Conservation (phyloP, 1,140 invertebrate species). For the Solenopsis invicta region DNA sequence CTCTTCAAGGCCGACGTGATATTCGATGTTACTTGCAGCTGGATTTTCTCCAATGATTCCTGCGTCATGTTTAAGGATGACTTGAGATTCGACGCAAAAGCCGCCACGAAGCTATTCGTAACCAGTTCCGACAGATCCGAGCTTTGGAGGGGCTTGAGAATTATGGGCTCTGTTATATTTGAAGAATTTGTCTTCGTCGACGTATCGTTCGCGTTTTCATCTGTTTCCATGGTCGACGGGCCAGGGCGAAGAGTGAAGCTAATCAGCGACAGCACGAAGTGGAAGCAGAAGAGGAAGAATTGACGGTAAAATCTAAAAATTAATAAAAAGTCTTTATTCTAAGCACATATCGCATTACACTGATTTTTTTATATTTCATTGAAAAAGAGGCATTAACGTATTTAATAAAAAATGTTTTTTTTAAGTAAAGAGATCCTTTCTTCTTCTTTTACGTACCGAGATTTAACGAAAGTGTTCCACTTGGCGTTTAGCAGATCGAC, state of each 20-base stretch:
- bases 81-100: constrained; percentile 71
- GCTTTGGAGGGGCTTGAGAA: constrained; percentile 50
- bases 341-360: background rate
- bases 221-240: constrained; percentile 80
- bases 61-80: constrained; percentile 71
- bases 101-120: constrained; percentile 74
- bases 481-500: constrained; percentile 98
- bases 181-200: constrained; percentile 20
- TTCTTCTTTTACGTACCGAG: constrained; percentile 87
- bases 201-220: background rate
- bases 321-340: background rate
- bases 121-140: constrained; percentile 60
- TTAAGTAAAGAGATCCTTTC: background rate
- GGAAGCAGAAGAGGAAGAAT: constrained; percentile 95
- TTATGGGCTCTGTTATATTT: constrained; percentile 43
- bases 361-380: background rate
- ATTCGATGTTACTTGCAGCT: constrained; percentile 76
- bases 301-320: constrained; percentile 94
- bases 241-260: constrained; percentile 96
- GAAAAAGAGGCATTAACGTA: background rate
- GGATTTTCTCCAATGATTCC: constrained; percentile 73
- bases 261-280: constrained; percentile 95
- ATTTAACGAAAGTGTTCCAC: constrained; percentile 99
- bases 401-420: background rate
- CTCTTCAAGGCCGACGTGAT: constrained; percentile 60